These are phyloP conservation scores for Colletes collaris DNA, from an alignment of 2,888 invertebrate species.

Conservation along the genomic window DNA sequence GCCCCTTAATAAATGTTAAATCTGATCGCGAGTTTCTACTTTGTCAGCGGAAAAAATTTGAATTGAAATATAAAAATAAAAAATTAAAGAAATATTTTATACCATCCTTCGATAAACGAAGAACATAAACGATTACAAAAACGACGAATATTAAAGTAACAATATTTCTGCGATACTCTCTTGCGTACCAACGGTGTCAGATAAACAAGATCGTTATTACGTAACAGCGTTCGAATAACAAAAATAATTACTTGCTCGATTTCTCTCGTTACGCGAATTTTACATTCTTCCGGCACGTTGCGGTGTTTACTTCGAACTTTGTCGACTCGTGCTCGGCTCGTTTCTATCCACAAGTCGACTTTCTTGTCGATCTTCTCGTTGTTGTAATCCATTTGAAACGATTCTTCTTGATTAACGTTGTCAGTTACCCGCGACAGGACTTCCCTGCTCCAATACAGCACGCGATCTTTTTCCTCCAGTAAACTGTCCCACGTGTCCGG, in stretches of 20 bases:
- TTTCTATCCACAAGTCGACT: conserved; percentile 68
- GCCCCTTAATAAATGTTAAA: too few relatives aligned
- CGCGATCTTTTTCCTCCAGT: conserved; percentile 67
- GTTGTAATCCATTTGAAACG: conserved; percentile 69
- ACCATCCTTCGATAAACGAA: too few relatives aligned
- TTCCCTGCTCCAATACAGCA: conserved; percentile 72
- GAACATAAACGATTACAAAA: too few relatives aligned
- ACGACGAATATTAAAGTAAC: too few relatives aligned
- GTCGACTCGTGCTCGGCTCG: conserved; percentile 45
- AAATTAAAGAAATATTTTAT: too few relatives aligned
- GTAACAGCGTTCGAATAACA: neutral
- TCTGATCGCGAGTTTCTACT: too few relatives aligned
- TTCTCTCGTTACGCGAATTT: conserved; percentile 31
- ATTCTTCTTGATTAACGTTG: conserved; percentile 68
- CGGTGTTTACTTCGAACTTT: conserved; percentile 42
- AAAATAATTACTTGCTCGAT: conserved; percentile 61
- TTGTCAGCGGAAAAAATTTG: too few relatives aligned
- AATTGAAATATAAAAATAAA: too few relatives aligned
- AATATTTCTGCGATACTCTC: too few relatives aligned
- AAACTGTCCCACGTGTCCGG: conserved; percentile 69
- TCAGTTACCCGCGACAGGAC: conserved; percentile 70
- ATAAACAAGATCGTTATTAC: neutral
- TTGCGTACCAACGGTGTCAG: neutral
- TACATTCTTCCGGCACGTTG: conserved; percentile 21
- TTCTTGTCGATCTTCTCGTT: conserved; percentile 66